Evolutionary conservation across 2,888 invertebrate genomes (phyloP).

Genomic region (Melanostoma scalare): DNA sequence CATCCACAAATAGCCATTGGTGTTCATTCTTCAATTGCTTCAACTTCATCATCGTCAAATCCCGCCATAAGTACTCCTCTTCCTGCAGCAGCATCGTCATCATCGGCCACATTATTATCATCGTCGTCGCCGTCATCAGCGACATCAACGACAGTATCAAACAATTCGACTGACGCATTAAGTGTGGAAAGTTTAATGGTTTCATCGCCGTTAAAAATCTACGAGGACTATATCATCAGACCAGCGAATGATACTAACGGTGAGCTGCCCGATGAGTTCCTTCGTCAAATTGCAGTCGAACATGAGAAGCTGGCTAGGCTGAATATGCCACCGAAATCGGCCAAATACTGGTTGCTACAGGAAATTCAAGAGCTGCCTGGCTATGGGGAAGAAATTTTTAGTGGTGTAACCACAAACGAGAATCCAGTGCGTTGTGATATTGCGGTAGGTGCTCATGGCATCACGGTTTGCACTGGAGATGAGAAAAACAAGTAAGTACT

Average conservation of each 20-base stretch:
- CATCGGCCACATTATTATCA: conserved; percentile 64
- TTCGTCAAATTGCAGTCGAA: conserved; percentile 80
- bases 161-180: conserved; percentile 46
- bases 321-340: conserved; percentile 88
- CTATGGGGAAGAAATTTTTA: conserved; percentile 93
- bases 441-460: conserved; percentile 92
- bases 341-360: conserved; percentile 92
- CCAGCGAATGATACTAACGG: conserved; percentile 73
- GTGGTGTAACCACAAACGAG: conserved; percentile 84
- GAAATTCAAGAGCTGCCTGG: conserved; percentile 90
- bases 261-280: conserved; percentile 79
- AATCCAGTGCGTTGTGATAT: conserved; percentile 83
- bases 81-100: conserved; percentile 36
- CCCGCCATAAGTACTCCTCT: conserved; percentile 48
- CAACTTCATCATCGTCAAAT: conserved; percentile 61
- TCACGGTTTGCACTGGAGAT: conserved; percentile 88
- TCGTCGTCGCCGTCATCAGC: conserved; percentile 67
- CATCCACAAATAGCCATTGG: conserved; percentile 40
- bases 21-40: conserved; percentile 57
- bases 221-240: conserved; percentile 80
- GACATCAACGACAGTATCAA: conserved; percentile 54
- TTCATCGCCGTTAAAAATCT: conserved; percentile 78
- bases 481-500: conserved; percentile 83
- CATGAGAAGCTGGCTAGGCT: conserved; percentile 81
- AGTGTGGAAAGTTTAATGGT: conserved; percentile 75